A percentile compares a stretch with the other conserved stretches of the same genome.
Conservation (phyloP, 2,888 invertebrate genomes). For the Campoplex capitator region DNA sequence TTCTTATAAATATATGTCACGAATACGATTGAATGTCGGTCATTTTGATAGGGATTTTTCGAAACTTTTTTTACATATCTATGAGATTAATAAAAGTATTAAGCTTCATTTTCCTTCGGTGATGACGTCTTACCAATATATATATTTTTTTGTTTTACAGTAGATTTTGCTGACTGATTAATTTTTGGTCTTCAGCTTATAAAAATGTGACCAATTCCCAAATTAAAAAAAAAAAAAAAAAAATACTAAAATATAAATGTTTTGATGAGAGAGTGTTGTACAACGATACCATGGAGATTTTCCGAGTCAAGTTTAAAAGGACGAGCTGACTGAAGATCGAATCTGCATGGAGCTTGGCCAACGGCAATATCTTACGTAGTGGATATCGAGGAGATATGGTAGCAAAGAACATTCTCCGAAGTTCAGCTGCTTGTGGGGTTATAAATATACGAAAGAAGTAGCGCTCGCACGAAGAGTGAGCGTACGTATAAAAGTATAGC, state of each 20-base stretch:
- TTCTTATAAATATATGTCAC: neutral
- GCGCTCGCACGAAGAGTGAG: constrained; percentile 6
- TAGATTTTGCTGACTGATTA: too few relatives aligned
- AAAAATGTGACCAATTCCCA: too few relatives aligned
- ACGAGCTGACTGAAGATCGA: constrained; percentile 33
- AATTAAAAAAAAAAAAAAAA: neutral
- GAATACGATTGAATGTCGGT: neutral
- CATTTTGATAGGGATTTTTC: too few relatives aligned
- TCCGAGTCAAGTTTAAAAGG: constrained; percentile 26
- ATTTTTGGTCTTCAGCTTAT: too few relatives aligned
- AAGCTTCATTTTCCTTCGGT: too few relatives aligned
- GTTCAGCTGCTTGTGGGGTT: constrained; percentile 46
- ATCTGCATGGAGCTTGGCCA: constrained; percentile 59
- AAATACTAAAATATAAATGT: neutral
- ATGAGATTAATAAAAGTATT: too few relatives aligned
- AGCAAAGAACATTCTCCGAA: constrained; percentile 42
- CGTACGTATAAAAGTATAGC: constrained; percentile 26
- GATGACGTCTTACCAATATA: too few relatives aligned
- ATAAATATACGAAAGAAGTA: constrained; percentile 48
- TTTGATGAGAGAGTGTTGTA: neutral
- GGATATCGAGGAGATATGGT: constrained; percentile 46
- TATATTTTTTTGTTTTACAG: too few relatives aligned
- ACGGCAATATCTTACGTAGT: constrained; percentile 57
- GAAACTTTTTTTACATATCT: too few relatives aligned
- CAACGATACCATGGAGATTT: neutral